Percentiles rank a stretch among this genome's conserved stretches.
phyloP scores from a whole-genome alignment of 2,888 invertebrate genomes.

The Melinopterus prodromus region DNA sequence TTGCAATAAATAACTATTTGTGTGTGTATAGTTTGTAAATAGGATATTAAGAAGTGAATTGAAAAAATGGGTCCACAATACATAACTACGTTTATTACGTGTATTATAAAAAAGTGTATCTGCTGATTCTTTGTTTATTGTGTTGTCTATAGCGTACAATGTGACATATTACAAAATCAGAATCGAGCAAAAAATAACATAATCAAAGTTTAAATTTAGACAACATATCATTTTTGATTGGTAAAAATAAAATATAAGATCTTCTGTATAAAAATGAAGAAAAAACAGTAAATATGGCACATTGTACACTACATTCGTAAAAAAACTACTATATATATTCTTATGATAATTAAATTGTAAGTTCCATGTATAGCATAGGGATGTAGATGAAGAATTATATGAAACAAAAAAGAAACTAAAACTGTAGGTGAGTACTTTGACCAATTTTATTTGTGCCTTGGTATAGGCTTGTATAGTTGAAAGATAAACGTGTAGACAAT shows the following conservation, averaged over 20 bases:
- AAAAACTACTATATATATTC: background rate
- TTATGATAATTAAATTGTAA: background rate
- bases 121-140: background rate
- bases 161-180: no score
- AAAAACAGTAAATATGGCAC: background rate
- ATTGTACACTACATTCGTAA: background rate
- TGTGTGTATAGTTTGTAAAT: background rate
- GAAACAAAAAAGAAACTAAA: constrained; percentile 11
- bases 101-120: background rate
- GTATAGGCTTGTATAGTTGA: constrained; percentile 53
- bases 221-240: background rate
- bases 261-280: background rate
- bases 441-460: constrained; percentile 61
- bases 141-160: background rate
- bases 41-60: background rate
- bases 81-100: background rate
- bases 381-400: constrained; percentile 15
- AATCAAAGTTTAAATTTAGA: background rate
- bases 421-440: constrained; percentile 46
- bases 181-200: background rate
- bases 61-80: background rate
- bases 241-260: background rate
- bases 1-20: background rate
- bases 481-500: constrained; percentile 13
- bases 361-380: background rate